phyloP scores from a whole-genome alignment of 2,888 invertebrate genomes.

The Eupithecia insigniata region DNA sequence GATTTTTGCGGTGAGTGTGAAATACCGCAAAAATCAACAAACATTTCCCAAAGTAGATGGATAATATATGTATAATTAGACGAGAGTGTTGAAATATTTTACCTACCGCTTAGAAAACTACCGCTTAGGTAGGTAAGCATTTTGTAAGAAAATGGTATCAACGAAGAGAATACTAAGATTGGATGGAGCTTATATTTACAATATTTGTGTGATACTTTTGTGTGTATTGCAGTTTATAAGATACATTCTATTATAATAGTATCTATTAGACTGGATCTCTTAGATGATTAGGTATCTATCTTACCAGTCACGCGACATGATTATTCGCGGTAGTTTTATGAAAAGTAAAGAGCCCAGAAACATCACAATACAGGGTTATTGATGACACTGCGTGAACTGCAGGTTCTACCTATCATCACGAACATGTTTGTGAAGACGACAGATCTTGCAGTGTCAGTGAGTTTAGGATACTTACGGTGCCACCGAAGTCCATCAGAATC shows the following conservation, averaged over 20 bases:
- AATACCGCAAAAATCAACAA: slow-evolving; percentile 4
- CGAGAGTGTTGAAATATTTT: background rate
- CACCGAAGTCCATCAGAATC: slow-evolving; percentile 82
- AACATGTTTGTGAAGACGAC: no score
- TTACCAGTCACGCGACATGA: background rate
- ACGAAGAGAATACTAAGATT: background rate
- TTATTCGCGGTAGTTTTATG: background rate
- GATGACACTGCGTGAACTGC: no score
- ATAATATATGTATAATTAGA: background rate
- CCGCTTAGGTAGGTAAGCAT: background rate
- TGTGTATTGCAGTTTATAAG: background rate
- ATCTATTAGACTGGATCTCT: no score
- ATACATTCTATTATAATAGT: background rate
- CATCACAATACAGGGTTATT: background rate
- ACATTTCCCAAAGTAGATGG: background rate
- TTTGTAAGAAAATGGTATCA: background rate
- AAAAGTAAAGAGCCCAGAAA: background rate
- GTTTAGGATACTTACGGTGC: slow-evolving; percentile 77
- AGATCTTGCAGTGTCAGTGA: no score
- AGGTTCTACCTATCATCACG: no score
- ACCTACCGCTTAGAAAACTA: background rate
- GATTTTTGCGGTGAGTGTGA: no score
- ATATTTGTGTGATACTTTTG: background rate
- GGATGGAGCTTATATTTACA: background rate
- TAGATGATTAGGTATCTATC: background rate